These are phyloP conservation scores for Lypha dubia DNA, from an alignment of 2,888 invertebrate genomes.

Conservation along the genomic window DNA sequence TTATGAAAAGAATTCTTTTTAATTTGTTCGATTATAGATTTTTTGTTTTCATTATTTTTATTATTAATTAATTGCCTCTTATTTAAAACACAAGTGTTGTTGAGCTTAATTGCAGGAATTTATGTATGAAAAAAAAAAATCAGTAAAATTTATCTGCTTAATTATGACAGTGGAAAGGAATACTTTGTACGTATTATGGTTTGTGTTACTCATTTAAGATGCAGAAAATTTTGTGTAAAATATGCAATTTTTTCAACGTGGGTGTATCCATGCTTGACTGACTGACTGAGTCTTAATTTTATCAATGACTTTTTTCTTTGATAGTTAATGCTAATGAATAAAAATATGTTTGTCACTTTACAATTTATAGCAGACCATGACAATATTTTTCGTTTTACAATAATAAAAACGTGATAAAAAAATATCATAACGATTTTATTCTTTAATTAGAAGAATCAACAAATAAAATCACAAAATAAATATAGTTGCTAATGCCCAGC, in stretches of 20 bases:
- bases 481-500: slow-evolving; percentile 20
- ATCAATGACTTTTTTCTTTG: background rate
- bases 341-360: slow-evolving; percentile 41
- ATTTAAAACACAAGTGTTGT: slow-evolving; percentile 53
- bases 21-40: background rate
- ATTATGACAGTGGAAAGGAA: slow-evolving; percentile 2
- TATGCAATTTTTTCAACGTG: too few relatives aligned
- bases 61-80: slow-evolving; percentile 64
- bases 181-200: background rate
- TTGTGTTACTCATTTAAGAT: too few relatives aligned
- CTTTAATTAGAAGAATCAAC: background rate
- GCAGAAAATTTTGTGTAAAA: too few relatives aligned
- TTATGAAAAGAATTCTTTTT: background rate
- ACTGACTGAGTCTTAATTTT: background rate
- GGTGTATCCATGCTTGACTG: too few relatives aligned
- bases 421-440: slow-evolving; percentile 10
- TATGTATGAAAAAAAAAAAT: background rate
- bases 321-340: background rate
- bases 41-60: too few relatives aligned
- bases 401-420: slow-evolving; percentile 5
- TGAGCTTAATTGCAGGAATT: slow-evolving; percentile 26
- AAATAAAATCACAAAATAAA: background rate
- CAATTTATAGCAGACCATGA: slow-evolving; percentile 28
- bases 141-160: slow-evolving; percentile 25
- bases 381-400: slow-evolving; percentile 19